Percentiles rank a stretch among this genome's conserved stretches.
phyloP scores from a whole-genome alignment of 2,113 vertebrate species.

The Mus spicilegus region DNA sequence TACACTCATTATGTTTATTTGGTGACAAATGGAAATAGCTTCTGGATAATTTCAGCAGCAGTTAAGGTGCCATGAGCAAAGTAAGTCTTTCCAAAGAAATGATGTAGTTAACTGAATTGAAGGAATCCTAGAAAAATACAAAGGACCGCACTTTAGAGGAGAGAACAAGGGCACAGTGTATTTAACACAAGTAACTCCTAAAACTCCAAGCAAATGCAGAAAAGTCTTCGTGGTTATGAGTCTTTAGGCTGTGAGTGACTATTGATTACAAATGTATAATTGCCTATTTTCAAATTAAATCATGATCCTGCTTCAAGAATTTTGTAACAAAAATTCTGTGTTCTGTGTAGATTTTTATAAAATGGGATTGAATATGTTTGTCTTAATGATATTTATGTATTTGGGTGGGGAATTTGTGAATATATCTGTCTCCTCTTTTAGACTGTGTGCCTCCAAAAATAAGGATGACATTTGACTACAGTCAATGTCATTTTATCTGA shows the following conservation, averaged over 20 bases:
- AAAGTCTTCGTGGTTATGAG: neutral
- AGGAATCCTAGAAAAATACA: neutral
- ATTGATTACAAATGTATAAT: neutral
- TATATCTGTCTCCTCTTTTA: neutral
- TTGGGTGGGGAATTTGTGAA: conserved; percentile 24
- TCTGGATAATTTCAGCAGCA: neutral
- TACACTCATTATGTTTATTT: neutral
- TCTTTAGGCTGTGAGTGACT: neutral
- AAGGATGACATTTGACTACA: conserved; percentile 62
- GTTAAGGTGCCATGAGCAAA: neutral
- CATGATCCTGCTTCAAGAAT: neutral
- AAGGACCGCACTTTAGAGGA: neutral
- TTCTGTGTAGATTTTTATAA: neutral
- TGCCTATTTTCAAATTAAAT: conserved; percentile 16
- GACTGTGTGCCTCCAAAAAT: conserved; percentile 20
- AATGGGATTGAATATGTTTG: neutral
- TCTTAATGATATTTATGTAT: conserved; percentile 28
- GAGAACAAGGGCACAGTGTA: neutral
- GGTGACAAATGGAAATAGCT: neutral
- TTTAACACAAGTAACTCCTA: neutral
- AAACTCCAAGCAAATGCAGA: neutral
- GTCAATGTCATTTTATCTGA: conserved; percentile 12
- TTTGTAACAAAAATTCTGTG: conserved; percentile 6
- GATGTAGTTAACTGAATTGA: neutral
- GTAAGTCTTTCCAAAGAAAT: neutral